A percentile compares a stretch with the other conserved stretches of the same genome.
These are phyloP conservation scores for Enteromius fasciolatus DNA, from an alignment of 2,797 vertebrate genomes.

Conservation along the genomic window DNA sequence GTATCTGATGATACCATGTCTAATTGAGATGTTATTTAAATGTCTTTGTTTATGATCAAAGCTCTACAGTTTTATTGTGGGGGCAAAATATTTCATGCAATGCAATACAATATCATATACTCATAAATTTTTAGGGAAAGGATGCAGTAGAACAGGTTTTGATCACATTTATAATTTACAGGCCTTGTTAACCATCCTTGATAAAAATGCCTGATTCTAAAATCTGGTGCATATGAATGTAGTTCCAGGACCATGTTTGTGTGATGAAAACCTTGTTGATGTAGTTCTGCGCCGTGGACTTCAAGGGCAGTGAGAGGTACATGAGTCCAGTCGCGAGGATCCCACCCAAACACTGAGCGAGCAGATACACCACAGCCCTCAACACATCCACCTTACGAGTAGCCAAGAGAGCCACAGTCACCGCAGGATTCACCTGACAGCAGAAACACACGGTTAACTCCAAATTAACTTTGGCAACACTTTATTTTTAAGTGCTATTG, in stretches of 20 bases:
- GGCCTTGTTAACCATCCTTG: neutral
- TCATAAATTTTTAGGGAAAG: no score
- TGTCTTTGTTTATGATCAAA: neutral
- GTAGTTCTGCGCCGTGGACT: slow-evolving; percentile 68
- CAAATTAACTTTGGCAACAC: neutral
- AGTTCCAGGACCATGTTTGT: neutral
- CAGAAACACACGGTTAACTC: slow-evolving; percentile 15
- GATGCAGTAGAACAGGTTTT: neutral
- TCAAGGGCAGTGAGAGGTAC: slow-evolving; percentile 74
- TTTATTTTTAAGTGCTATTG: no score
- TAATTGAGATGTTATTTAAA: neutral
- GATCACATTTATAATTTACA: neutral
- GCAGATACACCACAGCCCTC: slow-evolving; percentile 69
- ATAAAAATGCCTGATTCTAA: neutral
- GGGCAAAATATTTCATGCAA: neutral
- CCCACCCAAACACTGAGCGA: slow-evolving; percentile 84
- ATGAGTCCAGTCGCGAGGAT: slow-evolving; percentile 75
- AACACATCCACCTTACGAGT: slow-evolving; percentile 78
- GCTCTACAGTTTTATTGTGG: neutral
- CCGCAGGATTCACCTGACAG: slow-evolving; percentile 80
- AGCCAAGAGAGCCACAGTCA: slow-evolving; percentile 83
- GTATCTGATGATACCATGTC: neutral
- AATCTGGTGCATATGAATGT: neutral
- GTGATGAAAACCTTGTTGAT: slow-evolving; percentile 73
- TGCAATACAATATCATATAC: no score